Conservation (phyloP, 2,888 invertebrate genomes). For the Panopea generosa region DNA sequence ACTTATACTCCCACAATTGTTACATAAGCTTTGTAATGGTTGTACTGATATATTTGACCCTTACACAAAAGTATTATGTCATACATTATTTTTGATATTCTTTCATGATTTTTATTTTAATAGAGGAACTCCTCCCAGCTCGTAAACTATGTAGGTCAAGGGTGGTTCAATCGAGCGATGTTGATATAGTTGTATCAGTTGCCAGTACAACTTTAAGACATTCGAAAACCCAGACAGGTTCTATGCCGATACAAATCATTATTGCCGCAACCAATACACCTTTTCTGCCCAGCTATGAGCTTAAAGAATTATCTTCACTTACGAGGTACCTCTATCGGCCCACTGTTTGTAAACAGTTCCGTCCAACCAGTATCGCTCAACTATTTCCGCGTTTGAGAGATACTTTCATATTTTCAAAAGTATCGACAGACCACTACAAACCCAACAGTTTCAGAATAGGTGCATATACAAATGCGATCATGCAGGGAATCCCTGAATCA, state of each 20-base stretch:
- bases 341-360: too few species aligned
- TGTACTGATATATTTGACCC: background rate
- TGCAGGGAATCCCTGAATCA: too few species aligned
- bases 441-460: slow-evolving; percentile 1
- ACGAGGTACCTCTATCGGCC: background rate
- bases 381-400: background rate
- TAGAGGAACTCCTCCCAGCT: slow-evolving; percentile 17
- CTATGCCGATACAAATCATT: slow-evolving; percentile 7
- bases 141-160: background rate
- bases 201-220: background rate
- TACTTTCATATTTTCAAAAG: background rate
- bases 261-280: background rate
- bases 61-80: background rate
- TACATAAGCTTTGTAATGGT: background rate
- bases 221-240: slow-evolving; percentile 15
- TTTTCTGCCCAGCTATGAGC: slow-evolving; percentile 12
- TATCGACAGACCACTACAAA: background rate
- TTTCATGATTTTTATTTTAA: slow-evolving; percentile 23
- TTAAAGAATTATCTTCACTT: background rate
- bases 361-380: background rate
- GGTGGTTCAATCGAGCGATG: slow-evolving; percentile 17
- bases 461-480: background rate
- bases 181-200: background rate
- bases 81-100: background rate
- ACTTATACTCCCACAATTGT: background rate